These are phyloP conservation scores for Cheilinus undulatus DNA, from an alignment of 2,113 vertebrate species.

Conservation along the genomic window DNA sequence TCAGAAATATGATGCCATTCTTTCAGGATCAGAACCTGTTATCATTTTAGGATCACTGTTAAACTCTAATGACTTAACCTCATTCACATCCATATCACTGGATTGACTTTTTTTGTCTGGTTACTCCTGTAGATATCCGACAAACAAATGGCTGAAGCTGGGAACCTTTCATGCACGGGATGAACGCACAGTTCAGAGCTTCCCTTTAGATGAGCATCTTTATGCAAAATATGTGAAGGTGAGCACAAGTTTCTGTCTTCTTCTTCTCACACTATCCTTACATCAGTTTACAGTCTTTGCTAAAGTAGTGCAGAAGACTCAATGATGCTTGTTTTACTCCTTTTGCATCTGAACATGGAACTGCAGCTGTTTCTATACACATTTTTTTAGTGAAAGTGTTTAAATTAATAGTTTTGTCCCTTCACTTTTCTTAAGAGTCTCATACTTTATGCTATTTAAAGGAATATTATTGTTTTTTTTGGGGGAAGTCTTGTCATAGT, in stretches of 20 bases:
- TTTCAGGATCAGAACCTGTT: background rate
- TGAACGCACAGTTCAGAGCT: conserved; percentile 96
- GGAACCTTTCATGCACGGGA: conserved; percentile 97
- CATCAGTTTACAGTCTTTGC: background rate
- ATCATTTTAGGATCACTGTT: background rate
- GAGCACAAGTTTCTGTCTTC: background rate
- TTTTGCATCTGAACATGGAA: background rate
- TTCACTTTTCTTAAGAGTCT: background rate
- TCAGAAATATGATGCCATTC: too few species aligned
- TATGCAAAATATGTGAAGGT: conserved; percentile 99
- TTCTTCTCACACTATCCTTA: too few species aligned
- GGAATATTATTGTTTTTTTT: background rate
- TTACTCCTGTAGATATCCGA: conserved; percentile 89
- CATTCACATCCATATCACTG: background rate
- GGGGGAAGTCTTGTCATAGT: background rate
- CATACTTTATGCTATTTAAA: background rate
- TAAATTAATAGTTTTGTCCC: background rate
- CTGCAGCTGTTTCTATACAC: background rate
- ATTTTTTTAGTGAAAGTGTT: background rate
- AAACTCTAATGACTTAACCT: too few species aligned
- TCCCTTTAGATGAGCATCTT: conserved; percentile 97
- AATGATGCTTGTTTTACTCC: background rate
- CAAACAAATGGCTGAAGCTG: conserved; percentile 97
- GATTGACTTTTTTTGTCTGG: background rate
- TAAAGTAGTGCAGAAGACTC: background rate